Evolutionary conservation across 2,888 invertebrate genomes (phyloP).

Genomic region (Cremastinae sp.): DNA sequence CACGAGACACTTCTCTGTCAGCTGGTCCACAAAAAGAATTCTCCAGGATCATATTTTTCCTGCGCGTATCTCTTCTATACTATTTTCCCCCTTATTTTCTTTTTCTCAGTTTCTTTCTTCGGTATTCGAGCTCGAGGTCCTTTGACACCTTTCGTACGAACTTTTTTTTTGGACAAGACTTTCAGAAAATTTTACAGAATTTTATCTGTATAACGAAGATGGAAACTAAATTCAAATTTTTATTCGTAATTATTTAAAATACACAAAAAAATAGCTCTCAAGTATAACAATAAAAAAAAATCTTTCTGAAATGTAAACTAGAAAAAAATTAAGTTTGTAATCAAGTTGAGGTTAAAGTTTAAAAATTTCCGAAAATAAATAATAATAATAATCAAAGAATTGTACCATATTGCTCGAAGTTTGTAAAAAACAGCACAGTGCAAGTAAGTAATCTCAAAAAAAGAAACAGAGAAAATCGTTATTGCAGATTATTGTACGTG

Average conservation of each 20-base stretch:
- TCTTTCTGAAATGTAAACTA: too few species aligned
- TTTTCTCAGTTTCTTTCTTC: neutral
- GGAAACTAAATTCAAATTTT: too few species aligned
- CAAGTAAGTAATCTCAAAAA: conserved; percentile 3
- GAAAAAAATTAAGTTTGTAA: too few species aligned
- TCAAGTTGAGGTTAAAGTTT: too few species aligned
- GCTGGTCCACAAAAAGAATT: conserved; percentile 33
- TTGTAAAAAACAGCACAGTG: neutral
- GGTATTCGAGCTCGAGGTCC: neutral
- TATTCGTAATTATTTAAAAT: too few species aligned
- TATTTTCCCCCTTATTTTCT: neutral
- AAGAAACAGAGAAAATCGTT: conserved; percentile 6
- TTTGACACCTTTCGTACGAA: neutral
- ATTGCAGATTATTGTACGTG: conserved; percentile 11
- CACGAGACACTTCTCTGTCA: conserved; percentile 8
- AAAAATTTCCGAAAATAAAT: too few species aligned
- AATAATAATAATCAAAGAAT: neutral
- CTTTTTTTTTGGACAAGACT: neutral
- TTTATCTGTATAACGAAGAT: too few species aligned
- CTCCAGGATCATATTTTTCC: too few species aligned
- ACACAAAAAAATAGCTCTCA: too few species aligned
- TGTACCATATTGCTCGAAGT: neutral
- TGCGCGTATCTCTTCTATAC: neutral
- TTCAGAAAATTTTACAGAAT: too few species aligned
- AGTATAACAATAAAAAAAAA: too few species aligned